Percentiles rank a stretch among this genome's conserved stretches.
These are phyloP conservation scores for Petroica traversi DNA, from an alignment of 2,113 vertebrate genomes.

Conservation along the genomic window DNA sequence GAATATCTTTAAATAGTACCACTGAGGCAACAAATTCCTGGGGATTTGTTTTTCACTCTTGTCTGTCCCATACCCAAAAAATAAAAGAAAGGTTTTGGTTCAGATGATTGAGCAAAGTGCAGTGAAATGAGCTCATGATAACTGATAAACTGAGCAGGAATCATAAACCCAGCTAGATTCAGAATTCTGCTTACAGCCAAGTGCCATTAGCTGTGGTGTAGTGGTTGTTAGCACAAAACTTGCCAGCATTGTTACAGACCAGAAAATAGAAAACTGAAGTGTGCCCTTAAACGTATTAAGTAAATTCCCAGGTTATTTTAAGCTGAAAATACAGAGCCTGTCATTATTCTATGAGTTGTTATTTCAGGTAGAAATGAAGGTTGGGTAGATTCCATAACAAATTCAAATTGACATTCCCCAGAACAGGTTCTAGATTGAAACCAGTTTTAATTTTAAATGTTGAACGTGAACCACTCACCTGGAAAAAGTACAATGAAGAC, in stretches of 20 bases:
- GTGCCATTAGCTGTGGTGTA: not conserved
- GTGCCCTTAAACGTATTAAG: not conserved
- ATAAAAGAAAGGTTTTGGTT: not conserved
- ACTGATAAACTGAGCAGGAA: not conserved
- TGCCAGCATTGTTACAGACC: not conserved
- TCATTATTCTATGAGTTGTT: not conserved
- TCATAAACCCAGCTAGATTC: not conserved
- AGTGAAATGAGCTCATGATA: not conserved
- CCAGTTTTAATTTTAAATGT: conserved; percentile 6
- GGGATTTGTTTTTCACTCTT: not conserved
- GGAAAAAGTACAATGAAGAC: not conserved
- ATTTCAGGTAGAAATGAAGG: not conserved
- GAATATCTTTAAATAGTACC: not conserved
- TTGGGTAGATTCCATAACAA: not conserved
- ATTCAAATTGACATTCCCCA: not conserved
- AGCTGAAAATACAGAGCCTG: not conserved
- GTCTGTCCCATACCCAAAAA: not conserved
- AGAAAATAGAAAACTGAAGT: not conserved
- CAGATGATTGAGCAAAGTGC: not conserved
- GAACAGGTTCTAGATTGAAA: not conserved
- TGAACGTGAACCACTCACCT: not conserved
- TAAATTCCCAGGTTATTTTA: not conserved
- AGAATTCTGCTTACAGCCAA: not conserved
- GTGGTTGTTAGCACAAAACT: not conserved
- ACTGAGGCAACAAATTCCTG: not conserved